Evolutionary conservation across 2,888 invertebrate genomes (phyloP).

Genomic region (Dryomyza anilis): DNA sequence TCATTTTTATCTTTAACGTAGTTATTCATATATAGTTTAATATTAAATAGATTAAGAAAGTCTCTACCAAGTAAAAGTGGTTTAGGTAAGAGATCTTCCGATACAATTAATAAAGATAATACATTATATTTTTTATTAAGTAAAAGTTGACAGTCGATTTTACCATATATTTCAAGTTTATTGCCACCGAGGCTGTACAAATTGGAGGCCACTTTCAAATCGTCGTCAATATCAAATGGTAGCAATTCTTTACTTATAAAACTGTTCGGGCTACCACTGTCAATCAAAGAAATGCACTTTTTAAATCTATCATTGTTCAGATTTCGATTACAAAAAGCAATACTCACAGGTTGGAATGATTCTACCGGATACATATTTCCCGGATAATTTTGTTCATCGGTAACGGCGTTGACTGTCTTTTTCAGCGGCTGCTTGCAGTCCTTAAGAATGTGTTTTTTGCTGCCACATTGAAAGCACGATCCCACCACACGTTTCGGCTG

Average conservation of each 20-base stretch:
- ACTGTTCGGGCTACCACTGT: constrained; percentile 30
- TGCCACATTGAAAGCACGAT: constrained; percentile 19
- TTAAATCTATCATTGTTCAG: background rate
- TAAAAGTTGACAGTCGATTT: constrained; percentile 20
- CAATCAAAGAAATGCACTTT: constrained; percentile 20
- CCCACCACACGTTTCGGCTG: constrained; percentile 16
- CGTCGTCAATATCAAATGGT: constrained; percentile 17
- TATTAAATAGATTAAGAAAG: background rate
- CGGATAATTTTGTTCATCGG: background rate
- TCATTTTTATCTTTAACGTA: too few relatives aligned
- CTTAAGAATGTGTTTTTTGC: background rate
- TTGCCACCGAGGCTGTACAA: constrained; percentile 15
- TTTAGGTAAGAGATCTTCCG: background rate
- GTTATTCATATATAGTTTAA: background rate
- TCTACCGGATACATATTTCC: background rate
- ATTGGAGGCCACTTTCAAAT: constrained; percentile 8
- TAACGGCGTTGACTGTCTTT: background rate
- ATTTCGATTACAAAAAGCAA: constrained; percentile 14
- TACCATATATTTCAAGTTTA: constrained; percentile 18
- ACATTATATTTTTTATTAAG: constrained; percentile 11
- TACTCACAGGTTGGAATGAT: constrained; percentile 25
- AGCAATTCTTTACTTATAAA: constrained; percentile 18
- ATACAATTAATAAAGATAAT: background rate
- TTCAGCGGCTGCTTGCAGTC: constrained; percentile 5
- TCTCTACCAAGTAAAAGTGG: background rate